phyloP scores from a whole-genome alignment of 2,797 vertebrate species.

The Tokudaia muenninki region DNA sequence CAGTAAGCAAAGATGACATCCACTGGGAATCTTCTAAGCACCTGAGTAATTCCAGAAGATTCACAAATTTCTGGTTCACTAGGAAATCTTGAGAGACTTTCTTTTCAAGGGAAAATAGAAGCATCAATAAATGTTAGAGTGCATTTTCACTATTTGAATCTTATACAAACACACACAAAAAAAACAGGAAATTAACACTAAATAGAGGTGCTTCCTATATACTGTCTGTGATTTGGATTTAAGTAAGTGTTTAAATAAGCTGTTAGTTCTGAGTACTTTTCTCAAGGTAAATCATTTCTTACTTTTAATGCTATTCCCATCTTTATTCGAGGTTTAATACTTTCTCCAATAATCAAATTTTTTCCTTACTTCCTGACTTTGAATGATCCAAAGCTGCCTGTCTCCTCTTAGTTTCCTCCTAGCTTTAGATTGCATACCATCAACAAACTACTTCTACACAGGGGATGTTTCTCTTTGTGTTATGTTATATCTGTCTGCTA shows the following conservation, averaged over 20 bases:
- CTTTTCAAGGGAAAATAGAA: slow-evolving; percentile 82
- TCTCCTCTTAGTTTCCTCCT: slow-evolving; percentile 36
- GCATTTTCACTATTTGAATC: slow-evolving; percentile 85
- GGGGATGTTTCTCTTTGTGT: background rate
- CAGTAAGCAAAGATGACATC: slow-evolving; percentile 73
- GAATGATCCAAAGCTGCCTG: background rate
- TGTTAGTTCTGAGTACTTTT: slow-evolving; percentile 76
- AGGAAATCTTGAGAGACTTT: slow-evolving; percentile 83
- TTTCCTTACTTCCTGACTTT: slow-evolving; percentile 1
- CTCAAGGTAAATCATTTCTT: slow-evolving; percentile 71
- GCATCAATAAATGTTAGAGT: slow-evolving; percentile 83
- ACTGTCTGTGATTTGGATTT: slow-evolving; percentile 73
- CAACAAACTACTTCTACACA: background rate
- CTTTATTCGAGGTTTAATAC: slow-evolving; percentile 59
- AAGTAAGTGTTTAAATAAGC: slow-evolving; percentile 70
- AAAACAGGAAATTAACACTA: slow-evolving; percentile 83
- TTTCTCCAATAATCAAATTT: slow-evolving; percentile 65
- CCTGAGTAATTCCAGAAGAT: slow-evolving; percentile 65
- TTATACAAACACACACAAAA: slow-evolving; percentile 65
- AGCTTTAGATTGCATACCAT: background rate
- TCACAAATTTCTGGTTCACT: slow-evolving; percentile 67
- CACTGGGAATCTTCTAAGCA: slow-evolving; percentile 61
- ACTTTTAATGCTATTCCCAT: background rate
- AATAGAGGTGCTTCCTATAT: slow-evolving; percentile 82
- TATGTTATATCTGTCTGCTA: background rate